Conservation (phyloP, 2,797 vertebrate genomes). For the Macropodus opercularis region DNA sequence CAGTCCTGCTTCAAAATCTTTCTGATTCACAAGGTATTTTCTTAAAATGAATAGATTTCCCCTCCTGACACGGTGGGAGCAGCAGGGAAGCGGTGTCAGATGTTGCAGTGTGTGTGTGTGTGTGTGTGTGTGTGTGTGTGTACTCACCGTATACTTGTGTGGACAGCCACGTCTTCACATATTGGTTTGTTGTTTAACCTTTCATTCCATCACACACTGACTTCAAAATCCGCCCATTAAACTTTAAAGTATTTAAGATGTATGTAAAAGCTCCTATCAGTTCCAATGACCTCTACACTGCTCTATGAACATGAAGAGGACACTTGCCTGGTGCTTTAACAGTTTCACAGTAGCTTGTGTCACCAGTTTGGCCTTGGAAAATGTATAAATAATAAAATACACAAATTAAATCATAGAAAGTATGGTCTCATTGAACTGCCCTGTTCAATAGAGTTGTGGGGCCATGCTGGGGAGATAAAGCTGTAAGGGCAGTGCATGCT, state of each 20-base stretch:
- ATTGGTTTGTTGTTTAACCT: conserved; percentile 41
- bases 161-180: conserved; percentile 47
- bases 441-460: conserved; percentile 57
- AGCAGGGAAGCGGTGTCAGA: conserved; percentile 69
- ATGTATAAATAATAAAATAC: conserved; percentile 54
- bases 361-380: conserved; percentile 39
- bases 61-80: conserved; percentile 65
- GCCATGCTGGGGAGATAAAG: conserved; percentile 69
- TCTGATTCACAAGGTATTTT: conserved; percentile 69
- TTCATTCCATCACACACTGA: conserved; percentile 15
- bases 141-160: too few relatives aligned
- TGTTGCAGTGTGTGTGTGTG: conserved; percentile 54
- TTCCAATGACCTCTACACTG: conserved; percentile 10
- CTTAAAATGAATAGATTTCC: conserved; percentile 70
- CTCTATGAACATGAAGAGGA: too few relatives aligned
- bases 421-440: conserved; percentile 55
- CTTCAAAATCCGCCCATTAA: conserved; percentile 36
- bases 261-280: conserved; percentile 2
- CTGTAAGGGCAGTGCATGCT: conserved; percentile 63
- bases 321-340: too few relatives aligned
- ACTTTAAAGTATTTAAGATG: conserved; percentile 16
- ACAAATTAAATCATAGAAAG: conserved; percentile 52
- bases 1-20: conserved; percentile 46
- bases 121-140: conserved; percentile 27
- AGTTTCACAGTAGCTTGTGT: too few relatives aligned